Evolutionary conservation across 1,140 invertebrate genomes (phyloP).

Genomic region (Lycorma delicatula): DNA sequence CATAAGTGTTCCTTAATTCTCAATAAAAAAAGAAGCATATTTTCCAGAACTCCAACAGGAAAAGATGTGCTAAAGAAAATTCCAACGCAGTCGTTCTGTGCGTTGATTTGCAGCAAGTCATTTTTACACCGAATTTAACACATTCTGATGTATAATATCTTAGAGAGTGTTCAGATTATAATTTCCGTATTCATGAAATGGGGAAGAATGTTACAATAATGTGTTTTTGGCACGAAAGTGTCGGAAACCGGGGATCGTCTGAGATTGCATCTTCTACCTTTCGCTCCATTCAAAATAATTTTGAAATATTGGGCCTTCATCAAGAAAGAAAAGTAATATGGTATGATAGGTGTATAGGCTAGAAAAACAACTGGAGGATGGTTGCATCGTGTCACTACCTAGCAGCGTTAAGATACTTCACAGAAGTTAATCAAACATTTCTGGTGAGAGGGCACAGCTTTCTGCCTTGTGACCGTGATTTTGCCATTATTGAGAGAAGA

Average conservation of each 20-base stretch:
- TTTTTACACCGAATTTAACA: conserved; percentile 1
- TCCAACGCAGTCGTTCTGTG: conserved; percentile 2
- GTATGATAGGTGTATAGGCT: conserved; percentile 22
- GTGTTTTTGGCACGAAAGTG: conserved; percentile 22
- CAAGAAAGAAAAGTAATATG: conserved; percentile 21
- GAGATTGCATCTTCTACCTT: conserved; percentile 23
- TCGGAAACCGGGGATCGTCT: conserved; percentile 17
- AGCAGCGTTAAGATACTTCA: conserved; percentile 16
- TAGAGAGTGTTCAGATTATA: conserved; percentile 14
- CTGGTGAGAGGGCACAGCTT: conserved; percentile 20
- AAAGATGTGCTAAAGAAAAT: too few relatives aligned
- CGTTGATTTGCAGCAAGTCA: conserved; percentile 12
- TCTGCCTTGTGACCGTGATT: conserved; percentile 22
- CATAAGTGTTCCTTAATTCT: too few relatives aligned
- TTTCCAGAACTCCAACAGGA: too few relatives aligned
- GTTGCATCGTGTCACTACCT: conserved; percentile 10
- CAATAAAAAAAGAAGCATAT: too few relatives aligned
- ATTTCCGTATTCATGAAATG: conserved; percentile 21
- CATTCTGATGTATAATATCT: conserved; percentile 14
- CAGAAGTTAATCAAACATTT: conserved; percentile 20
- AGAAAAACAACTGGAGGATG: conserved; percentile 25
- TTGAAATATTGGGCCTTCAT: background rate
- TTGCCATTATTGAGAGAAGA: conserved; percentile 24
- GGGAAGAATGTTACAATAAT: conserved; percentile 4
- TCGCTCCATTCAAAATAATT: conserved; percentile 18